Conservation (phyloP, 30 jellyfish, hydroid and myxozoan genomes). For the Phacellophora camtschatica region DNA sequence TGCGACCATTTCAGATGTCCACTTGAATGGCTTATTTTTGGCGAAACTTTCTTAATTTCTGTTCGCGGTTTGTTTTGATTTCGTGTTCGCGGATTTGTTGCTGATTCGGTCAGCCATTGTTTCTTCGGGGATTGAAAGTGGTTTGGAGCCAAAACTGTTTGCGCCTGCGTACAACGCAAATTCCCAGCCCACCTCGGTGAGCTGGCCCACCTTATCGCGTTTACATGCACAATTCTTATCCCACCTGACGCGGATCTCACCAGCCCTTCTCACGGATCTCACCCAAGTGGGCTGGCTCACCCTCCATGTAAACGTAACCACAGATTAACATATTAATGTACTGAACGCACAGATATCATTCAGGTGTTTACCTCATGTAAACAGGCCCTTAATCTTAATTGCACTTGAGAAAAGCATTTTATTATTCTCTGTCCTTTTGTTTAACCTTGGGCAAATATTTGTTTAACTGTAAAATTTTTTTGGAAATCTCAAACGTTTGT, state of each 20-base stretch:
- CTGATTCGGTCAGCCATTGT: slow-evolving; percentile 8
- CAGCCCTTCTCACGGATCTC: slow-evolving; percentile 15
- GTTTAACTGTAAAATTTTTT: too few relatives aligned
- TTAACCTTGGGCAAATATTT: too few relatives aligned
- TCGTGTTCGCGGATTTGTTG: background rate
- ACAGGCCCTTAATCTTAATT: too few relatives aligned
- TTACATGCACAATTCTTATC: slow-evolving; percentile 8
- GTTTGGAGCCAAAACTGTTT: slow-evolving; percentile 20
- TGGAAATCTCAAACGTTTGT: too few relatives aligned
- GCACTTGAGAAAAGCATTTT: too few relatives aligned
- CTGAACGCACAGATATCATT: background rate
- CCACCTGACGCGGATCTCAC: slow-evolving; percentile 31
- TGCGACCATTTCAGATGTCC: slow-evolving; percentile 29
- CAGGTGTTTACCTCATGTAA: background rate
- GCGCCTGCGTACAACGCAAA: slow-evolving; percentile 15
- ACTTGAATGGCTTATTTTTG: slow-evolving; percentile 3
- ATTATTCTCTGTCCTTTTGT: too few relatives aligned
- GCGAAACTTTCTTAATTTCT: background rate
- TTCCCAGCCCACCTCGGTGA: background rate
- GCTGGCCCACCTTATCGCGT: slow-evolving; percentile 32
- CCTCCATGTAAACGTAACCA: too few relatives aligned
- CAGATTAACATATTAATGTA: background rate
- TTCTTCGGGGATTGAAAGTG: background rate
- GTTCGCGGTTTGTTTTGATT: background rate
- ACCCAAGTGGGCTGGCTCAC: background rate